Conservation (phyloP, 2,797 vertebrate species). For the Aratinga solstitialis region DNA sequence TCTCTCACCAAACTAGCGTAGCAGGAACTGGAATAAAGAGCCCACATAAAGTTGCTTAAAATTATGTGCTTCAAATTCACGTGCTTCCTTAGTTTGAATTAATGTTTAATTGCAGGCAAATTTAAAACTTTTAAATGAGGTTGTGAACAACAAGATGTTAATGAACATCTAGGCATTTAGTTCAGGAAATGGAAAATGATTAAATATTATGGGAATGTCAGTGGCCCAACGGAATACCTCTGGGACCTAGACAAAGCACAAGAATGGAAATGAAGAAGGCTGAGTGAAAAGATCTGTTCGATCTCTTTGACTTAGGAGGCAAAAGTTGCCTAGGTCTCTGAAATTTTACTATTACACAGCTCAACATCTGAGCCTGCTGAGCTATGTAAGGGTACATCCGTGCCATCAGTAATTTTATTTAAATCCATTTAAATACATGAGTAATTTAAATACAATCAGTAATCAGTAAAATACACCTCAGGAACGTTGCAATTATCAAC, state of each 20-base stretch:
- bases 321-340: not conserved
- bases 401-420: not conserved
- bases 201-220: not conserved
- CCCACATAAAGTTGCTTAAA: not conserved
- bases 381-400: not conserved
- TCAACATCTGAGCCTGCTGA: not conserved
- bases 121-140: not conserved
- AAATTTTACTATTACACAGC: not conserved
- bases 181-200: not conserved
- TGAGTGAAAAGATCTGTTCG: not conserved
- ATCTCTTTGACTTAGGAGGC: not conserved
- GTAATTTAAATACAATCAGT: not conserved
- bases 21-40: not conserved
- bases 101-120: not conserved
- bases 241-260: not conserved
- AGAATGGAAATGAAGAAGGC: not conserved
- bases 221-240: not conserved
- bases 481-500: not conserved
- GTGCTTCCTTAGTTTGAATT: not conserved
- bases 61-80: not conserved
- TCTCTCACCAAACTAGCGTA: not conserved
- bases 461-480: not conserved
- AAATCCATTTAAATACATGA: not conserved
- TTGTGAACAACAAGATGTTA: not conserved
- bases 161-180: not conserved